Evolutionary conservation across 2,888 invertebrate genomes (phyloP), one percentile per base, ranked within the genome.

Genomic region (Alloplasta piceator): DNA sequence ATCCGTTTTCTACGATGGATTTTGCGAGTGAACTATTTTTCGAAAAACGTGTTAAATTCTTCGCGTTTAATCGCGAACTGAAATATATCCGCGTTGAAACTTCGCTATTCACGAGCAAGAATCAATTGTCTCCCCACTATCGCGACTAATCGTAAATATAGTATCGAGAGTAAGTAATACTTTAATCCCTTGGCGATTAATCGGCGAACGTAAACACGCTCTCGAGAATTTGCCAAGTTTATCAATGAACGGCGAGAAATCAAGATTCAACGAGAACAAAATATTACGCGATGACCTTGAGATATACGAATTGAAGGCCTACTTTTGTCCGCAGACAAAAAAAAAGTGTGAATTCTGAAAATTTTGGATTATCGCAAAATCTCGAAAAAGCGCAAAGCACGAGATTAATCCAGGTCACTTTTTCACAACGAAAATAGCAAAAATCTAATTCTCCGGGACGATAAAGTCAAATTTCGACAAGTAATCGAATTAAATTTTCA

Each of bases 11-110:
- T 2, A 12, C 14, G 6, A 14, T 14, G 14, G 7, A 12, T 14
- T 52, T 52, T 2, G n/a, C 6, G 7, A 6, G 12, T 52, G 52
- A 52, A 52, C 14, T 14, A 14, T 4, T 43, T 43, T 52, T 52
- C 6, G n/a, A 12, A 14, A 16, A 1, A 6, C 64, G 5, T 46
- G 38, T 78, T 63, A 73, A n/a, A 26, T 80, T 64, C 52, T 64
- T 83, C 61, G 50, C 61, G 41, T 38, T 64, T 60, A 75, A 74
- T 86, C 56, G 82, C 80, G 66, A 48, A 78, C 78, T 74, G 52
- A 66, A n/a, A 12, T 48, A 5, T 50, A 5, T 38, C 38, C 14
- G n/a, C 16, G 43, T 36, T 38, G 38, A 41, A 16, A 16, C 12
- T 48, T 26, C 10, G 58, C 26, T 26, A 26, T 26, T 60, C 5